These are phyloP conservation scores for Pantelozetes paolii DNA, from an alignment of 2,888 invertebrate species.

Conservation along the genomic window DNA sequence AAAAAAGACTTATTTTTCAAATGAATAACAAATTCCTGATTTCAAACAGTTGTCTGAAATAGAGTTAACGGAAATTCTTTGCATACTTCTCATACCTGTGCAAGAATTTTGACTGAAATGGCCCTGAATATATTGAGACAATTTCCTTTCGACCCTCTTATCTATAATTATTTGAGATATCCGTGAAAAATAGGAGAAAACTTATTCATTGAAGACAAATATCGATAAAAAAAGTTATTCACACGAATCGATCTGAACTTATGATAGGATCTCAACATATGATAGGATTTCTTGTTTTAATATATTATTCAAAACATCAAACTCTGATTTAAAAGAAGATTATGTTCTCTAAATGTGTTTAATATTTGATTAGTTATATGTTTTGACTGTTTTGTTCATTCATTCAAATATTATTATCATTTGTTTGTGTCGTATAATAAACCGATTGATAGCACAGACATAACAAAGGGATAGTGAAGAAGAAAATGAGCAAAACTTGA, in stretches of 20 bases:
- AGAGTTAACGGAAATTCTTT: not conserved
- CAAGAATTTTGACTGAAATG: no score
- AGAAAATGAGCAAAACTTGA: slow-evolving; percentile 21
- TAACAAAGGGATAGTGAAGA: not conserved
- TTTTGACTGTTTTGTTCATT: slow-evolving; percentile 11
- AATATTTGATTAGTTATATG: slow-evolving; percentile 26
- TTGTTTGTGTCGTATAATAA: slow-evolving; percentile 14
- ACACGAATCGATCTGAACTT: not conserved
- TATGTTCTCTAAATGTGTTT: not conserved
- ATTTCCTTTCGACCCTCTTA: no score
- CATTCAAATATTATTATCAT: slow-evolving; percentile 3
- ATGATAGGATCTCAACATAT: slow-evolving; percentile 8
- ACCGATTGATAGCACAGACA: not conserved
- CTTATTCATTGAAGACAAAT: not conserved
- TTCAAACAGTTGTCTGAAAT: not conserved
- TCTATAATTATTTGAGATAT: no score
- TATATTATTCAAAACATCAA: not conserved
- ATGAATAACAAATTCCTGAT: not conserved
- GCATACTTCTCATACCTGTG: not conserved
- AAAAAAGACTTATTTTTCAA: not conserved
- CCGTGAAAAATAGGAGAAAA: not conserved
- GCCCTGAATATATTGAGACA: no score
- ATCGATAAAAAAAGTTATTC: not conserved
- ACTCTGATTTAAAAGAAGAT: not conserved
- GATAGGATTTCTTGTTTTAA: not conserved